Base-by-base conservation (phyloP, 2,888 invertebrate genomes). In the Drosophila nr. fundita region DNA sequence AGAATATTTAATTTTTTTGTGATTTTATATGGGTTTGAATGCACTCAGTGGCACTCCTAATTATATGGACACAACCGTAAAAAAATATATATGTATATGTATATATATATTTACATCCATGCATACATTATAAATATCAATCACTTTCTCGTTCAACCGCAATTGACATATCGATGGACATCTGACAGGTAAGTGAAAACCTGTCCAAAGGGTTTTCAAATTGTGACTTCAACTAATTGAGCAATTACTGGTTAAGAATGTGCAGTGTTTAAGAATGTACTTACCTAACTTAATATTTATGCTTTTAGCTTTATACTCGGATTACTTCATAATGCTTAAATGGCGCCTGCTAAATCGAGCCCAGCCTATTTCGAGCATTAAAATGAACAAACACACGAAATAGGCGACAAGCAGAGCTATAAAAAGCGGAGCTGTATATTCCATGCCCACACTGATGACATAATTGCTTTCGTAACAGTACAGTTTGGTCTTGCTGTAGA, bases 401-500 rank as follows among this genome's bases (percentile, higher is more conserved):
- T 89, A 91, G 34, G 79, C 64, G 0, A 78, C 29, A 5, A 84
- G 50, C 0, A 92, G 73, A 3, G 86, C 70, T 13, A 90, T 74
- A 45, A 92, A 92, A 7, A 92, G 52, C 0, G 92, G 91, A 1
- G 90, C 92, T 4, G 91, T 84, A 49, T 92, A 92, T 62, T 92
- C 92, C 81, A 92, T 73, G 65, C 92, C 92, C 67, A 92, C 92
- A 29, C 79, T 85, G 45, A 91, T 83, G 24, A 92, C 73, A 54
- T 85, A 80, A 55, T 78, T 91, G 45, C 82, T 90, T 27, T 89
- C 74, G 49, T 82, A 86, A 30, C 92, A 92, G 11, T 85, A 68
- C 24, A 91, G 55, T 64, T 86, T 86, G 4, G 67, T 52, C 45
- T 83, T 89, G n/a, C 84, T 77, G 77, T 88, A 92, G 65, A 83